Base-by-base conservation (phyloP, 2,797 vertebrate genomes). In the Acipenser ruthenus region DNA sequence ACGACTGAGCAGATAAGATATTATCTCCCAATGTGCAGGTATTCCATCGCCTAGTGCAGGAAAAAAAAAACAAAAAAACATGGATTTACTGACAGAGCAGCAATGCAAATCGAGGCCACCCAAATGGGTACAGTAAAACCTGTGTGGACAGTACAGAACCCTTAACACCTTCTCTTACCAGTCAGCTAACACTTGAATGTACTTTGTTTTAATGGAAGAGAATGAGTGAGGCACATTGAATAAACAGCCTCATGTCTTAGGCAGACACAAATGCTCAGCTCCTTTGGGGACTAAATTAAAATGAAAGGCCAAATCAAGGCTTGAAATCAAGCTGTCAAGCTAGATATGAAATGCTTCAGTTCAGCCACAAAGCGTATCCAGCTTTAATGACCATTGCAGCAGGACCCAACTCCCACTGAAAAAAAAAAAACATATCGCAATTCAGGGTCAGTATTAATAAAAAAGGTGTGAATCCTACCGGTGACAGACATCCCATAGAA, bases 1-100 rank as follows among this genome's bases (percentile, higher is more conserved):
- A 79, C 81, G 77, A 76, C 75, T 81, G 84, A 84, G 74, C 82
- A 77, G 75, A 75, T 72, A 80, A 86, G 79, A 82, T 89, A 84
- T 88, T 85, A 37, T 37, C 23, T 37, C 23, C 23, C 1, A 37
- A 37, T 37, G 23, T 37, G 23, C 23, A 37, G 23, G 23, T 37
- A 37, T 37, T 37, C 23, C 23, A 37, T 2, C 2, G 23, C 23
- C 23, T 37, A 37, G 23, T 37, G 23, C 23, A 37, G 23, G 23
- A 2, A 18, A 18, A 18, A 18, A 18, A 86, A 87, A 89, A 88
- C 84, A 89, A 83, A 75, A 80, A 80, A 79, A 74, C 73, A 72
- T 67, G 75, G 77, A 83, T 79, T 76, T 77, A 74, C 77, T 78
- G 62, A 85, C 83, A 82, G 82, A 73, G 71, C 10, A 72, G 59